Conservation (phyloP, 2,888 invertebrate genomes). For the Poecilus cupreus region DNA sequence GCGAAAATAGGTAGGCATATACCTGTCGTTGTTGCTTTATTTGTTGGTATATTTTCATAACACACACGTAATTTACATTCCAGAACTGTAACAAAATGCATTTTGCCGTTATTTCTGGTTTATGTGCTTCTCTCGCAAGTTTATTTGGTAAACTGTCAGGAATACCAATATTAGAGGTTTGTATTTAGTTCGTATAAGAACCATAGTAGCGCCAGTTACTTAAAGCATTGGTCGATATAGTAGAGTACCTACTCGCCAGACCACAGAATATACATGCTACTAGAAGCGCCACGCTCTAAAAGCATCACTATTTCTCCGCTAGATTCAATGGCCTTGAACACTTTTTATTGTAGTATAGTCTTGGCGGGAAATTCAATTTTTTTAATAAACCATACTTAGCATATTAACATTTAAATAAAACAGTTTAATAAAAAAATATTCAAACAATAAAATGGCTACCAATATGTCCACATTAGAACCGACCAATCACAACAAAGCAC, state of each 20-base stretch:
- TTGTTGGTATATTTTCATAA: neutral
- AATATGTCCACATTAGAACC: no score
- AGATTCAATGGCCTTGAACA: no score
- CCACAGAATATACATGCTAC: neutral
- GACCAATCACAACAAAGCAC: no score
- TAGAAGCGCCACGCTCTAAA: no score
- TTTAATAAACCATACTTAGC: no score
- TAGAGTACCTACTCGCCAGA: neutral
- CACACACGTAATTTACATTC: constrained; percentile 1
- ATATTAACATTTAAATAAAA: no score
- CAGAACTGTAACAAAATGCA: constrained; percentile 61
- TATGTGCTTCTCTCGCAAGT: constrained; percentile 79
- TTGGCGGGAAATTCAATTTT: no score
- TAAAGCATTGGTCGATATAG: neutral
- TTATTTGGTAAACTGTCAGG: constrained; percentile 80
- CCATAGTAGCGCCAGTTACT: neutral
- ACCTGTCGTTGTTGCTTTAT: neutral
- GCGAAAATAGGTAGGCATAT: neutral
- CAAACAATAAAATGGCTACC: no score
- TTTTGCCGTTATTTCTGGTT: constrained; percentile 77
- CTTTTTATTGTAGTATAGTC: no score
- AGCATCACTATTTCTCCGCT: no score
- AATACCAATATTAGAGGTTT: constrained; percentile 69
- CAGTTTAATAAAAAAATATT: no score
- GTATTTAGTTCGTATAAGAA: constrained; percentile 26